Evolutionary conservation across 1,140 invertebrate genomes (phyloP).

Genomic region (Drosophila neocordata): DNA sequence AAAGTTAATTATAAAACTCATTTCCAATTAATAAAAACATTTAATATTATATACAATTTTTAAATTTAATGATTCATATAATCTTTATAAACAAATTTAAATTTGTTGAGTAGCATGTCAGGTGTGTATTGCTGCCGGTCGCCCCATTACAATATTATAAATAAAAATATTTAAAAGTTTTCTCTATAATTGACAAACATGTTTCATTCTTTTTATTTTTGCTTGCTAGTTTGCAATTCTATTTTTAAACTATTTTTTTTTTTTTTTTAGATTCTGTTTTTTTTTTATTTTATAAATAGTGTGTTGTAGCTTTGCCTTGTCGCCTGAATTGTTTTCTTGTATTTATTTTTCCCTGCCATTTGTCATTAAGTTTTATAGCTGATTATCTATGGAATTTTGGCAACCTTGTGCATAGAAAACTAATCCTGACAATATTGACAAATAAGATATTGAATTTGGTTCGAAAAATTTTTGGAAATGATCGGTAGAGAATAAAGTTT

Average conservation of each 20-base stretch:
- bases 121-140: slow-evolving; percentile 4
- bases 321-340: neutral
- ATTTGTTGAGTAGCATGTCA: slow-evolving; percentile 16
- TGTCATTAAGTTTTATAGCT: neutral
- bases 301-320: neutral
- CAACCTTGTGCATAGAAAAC: neutral
- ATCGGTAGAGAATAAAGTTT: too few relatives aligned
- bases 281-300: neutral
- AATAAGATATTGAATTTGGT: too few relatives aligned
- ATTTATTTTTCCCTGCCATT: neutral
- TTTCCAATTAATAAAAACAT: neutral
- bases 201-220: neutral
- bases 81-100: slow-evolving; percentile 27
- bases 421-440: too few relatives aligned
- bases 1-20: neutral
- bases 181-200: slow-evolving; percentile 34
- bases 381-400: neutral
- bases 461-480: too few relatives aligned
- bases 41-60: neutral
- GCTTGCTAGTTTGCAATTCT: slow-evolving; percentile 22
- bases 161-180: slow-evolving; percentile 8
- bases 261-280: neutral
- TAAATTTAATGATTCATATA: slow-evolving; percentile 27
- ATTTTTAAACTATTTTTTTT: slow-evolving; percentile 8
- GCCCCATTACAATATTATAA: neutral